Base-by-base conservation (phyloP, 2,113 vertebrate species). In the Pterocles burchelli region DNA sequence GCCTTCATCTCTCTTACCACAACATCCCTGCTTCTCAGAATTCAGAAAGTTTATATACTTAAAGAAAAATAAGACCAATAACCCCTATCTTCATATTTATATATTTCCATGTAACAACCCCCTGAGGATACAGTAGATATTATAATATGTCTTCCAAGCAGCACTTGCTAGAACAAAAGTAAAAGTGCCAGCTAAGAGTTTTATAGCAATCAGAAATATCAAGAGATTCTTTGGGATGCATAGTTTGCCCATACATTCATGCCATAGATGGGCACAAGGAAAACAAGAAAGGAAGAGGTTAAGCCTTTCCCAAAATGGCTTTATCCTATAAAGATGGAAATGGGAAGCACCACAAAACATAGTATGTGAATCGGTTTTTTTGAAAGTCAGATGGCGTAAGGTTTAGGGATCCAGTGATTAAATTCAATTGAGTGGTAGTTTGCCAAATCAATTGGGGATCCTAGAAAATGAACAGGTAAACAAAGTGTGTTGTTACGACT, bases 311-410 rank as follows among this genome's bases (percentile, higher is more conserved):
- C 33, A 31, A 33, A 59, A 73, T 5, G 15, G 19, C 34, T 80
- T 68, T 51, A 36, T 52, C 34, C 72, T 76, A 10, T 4, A n/a
- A 43, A 67, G 19, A n/a, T 41, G 36, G 29, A 62, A 86, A 54
- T 31, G 17, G 31, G 85, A 82, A 34, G 20, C 51, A 62, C 15
- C 36, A 36, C 18, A 22, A 54, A 54, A 58, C 12, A 49, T 14
- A 51, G 1, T 5, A 49, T 3, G 9, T 25, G 19, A 62, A 67
- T 3, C 22, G 11, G 29, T 7, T 22, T 34, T 33, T 55, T 15
- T 65, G 17, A 85, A 71, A 88, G 7, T 58, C 17, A 22, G 10
- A 13, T 0, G 3, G 21, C 0, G 0, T 19, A 9, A 58, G 11
- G 25, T 33, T 72, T 59, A 72, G 17, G 17, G 24, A 85, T 10